Conservation (phyloP, 2,888 invertebrate species). For the Callyntrura sp. region DNA sequence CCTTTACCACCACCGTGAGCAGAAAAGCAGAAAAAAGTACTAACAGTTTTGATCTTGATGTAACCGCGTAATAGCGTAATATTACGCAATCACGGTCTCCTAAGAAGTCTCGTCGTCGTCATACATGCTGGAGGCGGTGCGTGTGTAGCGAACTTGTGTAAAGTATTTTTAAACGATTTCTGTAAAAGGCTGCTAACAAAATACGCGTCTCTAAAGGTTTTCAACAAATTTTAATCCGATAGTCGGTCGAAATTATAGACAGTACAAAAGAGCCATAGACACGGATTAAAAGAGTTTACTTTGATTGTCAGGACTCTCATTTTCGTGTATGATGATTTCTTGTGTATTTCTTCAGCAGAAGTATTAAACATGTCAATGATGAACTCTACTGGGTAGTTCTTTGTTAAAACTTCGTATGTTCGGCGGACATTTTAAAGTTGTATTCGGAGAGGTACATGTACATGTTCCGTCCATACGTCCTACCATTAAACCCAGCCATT, state of each 20-base stretch:
- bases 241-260: neutral
- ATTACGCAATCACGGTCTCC: slow-evolving; percentile 53
- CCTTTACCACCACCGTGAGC: slow-evolving; percentile 29
- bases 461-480: no score
- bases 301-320: no score
- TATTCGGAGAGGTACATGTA: neutral
- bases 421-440: no score
- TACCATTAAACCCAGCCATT: no score
- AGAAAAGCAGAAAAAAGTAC: slow-evolving; percentile 7
- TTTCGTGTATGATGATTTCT: neutral
- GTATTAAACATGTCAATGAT: no score
- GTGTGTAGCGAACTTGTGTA: neutral
- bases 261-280: neutral
- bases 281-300: neutral
- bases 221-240: slow-evolving; percentile 22
- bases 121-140: neutral
- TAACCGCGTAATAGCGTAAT: slow-evolving; percentile 29
- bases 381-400: no score
- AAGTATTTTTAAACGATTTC: slow-evolving; percentile 2
- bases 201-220: neutral
- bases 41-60: slow-evolving; percentile 46
- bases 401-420: no score
- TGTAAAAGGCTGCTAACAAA: neutral
- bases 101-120: neutral
- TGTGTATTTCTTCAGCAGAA: neutral